Percentiles rank a stretch among this genome's conserved stretches.
Evolutionary conservation across 92 coral and sea anemone genomes (phyloP).

Genomic region (Meandrina meandrites): DNA sequence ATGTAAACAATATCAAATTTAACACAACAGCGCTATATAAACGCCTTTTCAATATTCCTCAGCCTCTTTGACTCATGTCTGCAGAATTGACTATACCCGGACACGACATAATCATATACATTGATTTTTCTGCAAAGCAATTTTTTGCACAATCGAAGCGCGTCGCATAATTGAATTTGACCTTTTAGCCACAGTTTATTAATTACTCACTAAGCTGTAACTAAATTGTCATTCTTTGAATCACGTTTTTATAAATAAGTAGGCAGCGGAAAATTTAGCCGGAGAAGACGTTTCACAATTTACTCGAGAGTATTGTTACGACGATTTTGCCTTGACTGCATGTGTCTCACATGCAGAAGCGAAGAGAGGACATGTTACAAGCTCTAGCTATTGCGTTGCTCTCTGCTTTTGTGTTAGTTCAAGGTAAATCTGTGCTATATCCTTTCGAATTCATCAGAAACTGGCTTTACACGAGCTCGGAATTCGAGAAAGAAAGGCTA

Average conservation of each 20-base stretch:
- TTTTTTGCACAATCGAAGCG: neutral
- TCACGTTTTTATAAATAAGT: slow-evolving; percentile 11
- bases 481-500: neutral
- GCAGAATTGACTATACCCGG: neutral
- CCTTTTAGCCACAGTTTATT: neutral
- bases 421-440: slow-evolving; percentile 13
- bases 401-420: neutral
- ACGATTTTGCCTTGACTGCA: neutral
- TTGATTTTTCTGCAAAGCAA: slow-evolving; percentile 5
- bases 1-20: slow-evolving; percentile 40
- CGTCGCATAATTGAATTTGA: slow-evolving; percentile 1
- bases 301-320: neutral
- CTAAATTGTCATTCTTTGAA: neutral
- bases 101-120: neutral
- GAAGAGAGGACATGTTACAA: neutral
- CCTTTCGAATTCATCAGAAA: neutral
- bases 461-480: neutral
- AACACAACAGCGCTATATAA: neutral
- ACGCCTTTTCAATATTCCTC: neutral
- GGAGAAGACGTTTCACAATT: neutral
- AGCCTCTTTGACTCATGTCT: neutral
- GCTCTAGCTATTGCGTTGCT: neutral
- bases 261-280: neutral
- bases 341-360: slow-evolving; percentile 5
- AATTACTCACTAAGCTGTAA: slow-evolving; percentile 22